phyloP scores from a whole-genome alignment of 2,797 vertebrate species.

The Monodelphis domestica region DNA sequence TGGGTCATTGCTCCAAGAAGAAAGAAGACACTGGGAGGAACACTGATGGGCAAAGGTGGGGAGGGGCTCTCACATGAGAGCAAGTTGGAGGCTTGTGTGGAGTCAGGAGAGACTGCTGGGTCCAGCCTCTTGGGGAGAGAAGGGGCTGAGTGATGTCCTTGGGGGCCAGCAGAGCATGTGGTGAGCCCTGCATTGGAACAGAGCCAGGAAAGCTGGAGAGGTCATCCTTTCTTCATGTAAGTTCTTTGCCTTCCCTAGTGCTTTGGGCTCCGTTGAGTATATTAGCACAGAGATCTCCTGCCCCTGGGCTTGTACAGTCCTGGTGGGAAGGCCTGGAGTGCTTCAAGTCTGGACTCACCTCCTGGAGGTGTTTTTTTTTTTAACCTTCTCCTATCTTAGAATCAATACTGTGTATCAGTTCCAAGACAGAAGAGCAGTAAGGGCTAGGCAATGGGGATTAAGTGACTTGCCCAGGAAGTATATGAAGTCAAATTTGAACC shows the following conservation, averaged over 20 bases:
- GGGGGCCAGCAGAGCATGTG: neutral
- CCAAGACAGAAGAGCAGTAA: too few species aligned
- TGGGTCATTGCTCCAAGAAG: neutral
- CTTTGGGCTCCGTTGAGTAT: neutral
- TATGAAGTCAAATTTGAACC: too few species aligned
- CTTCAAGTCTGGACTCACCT: neutral
- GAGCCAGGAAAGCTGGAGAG: neutral
- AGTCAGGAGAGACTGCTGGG: neutral
- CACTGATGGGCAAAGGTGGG: neutral
- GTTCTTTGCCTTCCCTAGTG: neutral
- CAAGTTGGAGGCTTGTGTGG: neutral
- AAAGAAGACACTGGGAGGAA: neutral
- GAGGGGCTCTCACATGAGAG: neutral
- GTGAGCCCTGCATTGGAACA: neutral
- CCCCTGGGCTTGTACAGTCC: neutral
- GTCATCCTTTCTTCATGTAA: neutral
- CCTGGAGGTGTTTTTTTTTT: neutral
- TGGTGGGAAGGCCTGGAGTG: neutral
- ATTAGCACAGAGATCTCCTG: neutral
- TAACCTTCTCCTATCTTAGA: too few species aligned
- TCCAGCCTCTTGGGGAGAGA: neutral
- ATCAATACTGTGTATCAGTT: too few species aligned
- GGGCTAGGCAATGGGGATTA: too few species aligned
- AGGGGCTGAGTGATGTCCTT: neutral
- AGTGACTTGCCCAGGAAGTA: too few species aligned